A percentile compares a stretch with the other conserved stretches of the same genome.
Conservation (phyloP, 2,888 invertebrate species). For the Fragum sueziense region DNA sequence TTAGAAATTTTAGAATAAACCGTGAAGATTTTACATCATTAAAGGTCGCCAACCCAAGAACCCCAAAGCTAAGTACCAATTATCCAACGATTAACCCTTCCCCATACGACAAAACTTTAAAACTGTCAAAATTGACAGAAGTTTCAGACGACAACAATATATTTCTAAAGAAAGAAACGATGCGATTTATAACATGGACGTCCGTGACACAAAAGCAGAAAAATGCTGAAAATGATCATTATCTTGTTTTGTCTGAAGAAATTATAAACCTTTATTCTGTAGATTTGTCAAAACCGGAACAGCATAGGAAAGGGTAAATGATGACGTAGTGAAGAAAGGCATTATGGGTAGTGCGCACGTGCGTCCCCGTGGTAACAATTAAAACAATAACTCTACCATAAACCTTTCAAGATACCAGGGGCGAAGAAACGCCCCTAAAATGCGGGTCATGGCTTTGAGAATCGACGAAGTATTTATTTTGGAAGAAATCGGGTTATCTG, state of each 20-base stretch:
- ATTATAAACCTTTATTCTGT: no score
- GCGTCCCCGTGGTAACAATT: slow-evolving; percentile 44
- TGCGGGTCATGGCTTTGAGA: slow-evolving; percentile 31
- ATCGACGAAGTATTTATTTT: background rate
- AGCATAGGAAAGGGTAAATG: no score
- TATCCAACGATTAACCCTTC: slow-evolving; percentile 49
- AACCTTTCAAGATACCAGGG: slow-evolving; percentile 32
- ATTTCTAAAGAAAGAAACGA: no score
- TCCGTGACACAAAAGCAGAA: no score
- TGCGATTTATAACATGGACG: no score
- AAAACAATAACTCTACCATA: slow-evolving; percentile 39
- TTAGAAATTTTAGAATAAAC: background rate
- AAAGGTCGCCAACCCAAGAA: slow-evolving; percentile 21
- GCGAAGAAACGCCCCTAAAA: slow-evolving; percentile 32
- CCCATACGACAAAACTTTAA: no score
- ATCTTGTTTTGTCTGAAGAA: no score
- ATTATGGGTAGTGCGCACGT: slow-evolving; percentile 57
- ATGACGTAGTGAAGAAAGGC: slow-evolving; percentile 37
- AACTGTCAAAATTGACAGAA: no score
- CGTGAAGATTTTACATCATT: slow-evolving; percentile 15
- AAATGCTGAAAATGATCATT: no score
- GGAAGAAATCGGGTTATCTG: background rate
- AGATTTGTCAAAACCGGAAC: no score
- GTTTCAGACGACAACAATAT: no score
- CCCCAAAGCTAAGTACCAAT: slow-evolving; percentile 46